These are phyloP conservation scores for Bellardia pandia DNA, from an alignment of 2,888 invertebrate genomes.

Conservation along the genomic window DNA sequence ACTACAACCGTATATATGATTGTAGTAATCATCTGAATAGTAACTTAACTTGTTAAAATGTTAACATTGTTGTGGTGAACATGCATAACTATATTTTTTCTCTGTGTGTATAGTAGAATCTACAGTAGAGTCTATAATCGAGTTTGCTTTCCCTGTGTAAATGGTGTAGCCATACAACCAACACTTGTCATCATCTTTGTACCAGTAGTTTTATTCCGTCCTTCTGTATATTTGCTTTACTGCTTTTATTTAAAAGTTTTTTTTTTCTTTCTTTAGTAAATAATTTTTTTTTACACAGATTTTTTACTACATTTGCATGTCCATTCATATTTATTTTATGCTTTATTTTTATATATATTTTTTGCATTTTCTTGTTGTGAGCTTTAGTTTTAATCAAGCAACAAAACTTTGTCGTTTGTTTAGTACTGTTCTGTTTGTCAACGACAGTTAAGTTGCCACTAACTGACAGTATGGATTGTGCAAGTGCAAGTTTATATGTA, in stretches of 20 bases:
- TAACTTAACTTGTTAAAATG: too few species aligned
- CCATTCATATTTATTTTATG: slow-evolving; percentile 53
- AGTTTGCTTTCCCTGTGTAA: neutral
- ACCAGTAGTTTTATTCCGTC: slow-evolving; percentile 13
- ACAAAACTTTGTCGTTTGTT: slow-evolving; percentile 67
- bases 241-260: slow-evolving; percentile 24
- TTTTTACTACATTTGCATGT: slow-evolving; percentile 47
- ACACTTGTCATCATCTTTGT: slow-evolving; percentile 63
- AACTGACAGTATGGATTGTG: slow-evolving; percentile 24
- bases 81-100: too few species aligned
- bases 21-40: too few species aligned
- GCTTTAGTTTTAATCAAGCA: slow-evolving; percentile 72
- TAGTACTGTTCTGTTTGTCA: slow-evolving; percentile 43
- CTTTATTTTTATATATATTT: slow-evolving; percentile 12
- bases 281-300: slow-evolving; percentile 18
- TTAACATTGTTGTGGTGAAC: too few species aligned
- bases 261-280: neutral
- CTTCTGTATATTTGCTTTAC: slow-evolving; percentile 36
- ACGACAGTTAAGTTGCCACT: slow-evolving; percentile 38
- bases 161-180: slow-evolving; percentile 33
- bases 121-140: neutral
- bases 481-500: neutral
- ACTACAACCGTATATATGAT: too few species aligned
- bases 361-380: neutral
- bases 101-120: too few species aligned